Evolutionary conservation across 2,113 vertebrate species (phyloP), one percentile per base, ranked within the genome.

Genomic region (Hypocryptadius cinnamomeus): DNA sequence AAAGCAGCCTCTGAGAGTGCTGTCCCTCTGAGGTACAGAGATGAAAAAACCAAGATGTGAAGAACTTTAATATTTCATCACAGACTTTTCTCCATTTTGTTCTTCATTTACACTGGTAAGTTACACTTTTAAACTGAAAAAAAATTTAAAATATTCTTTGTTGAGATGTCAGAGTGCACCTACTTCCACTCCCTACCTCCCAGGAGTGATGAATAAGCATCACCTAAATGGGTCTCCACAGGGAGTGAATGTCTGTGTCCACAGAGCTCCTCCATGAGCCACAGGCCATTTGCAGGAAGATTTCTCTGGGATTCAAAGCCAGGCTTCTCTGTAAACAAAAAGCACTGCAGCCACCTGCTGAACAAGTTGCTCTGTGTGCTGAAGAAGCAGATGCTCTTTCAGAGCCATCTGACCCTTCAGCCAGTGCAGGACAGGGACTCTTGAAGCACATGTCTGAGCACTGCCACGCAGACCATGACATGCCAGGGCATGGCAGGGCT

Each of bases 61-160:
- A 80, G 37, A 40, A 22, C 15, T 57, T 93, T 33, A 56, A 82
- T 56, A 72, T 89, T 86, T 90, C 42, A 72, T 77, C 87, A 94
- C 69, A 87, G 92, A 4, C 66, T 77, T 87, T 42, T 74, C 35
- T 91, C 66, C 48, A 2, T 63, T 94, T 94, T 94, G 89, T 73
- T 89, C 85, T 90, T 91, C 68, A 35, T 89, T 96, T 87, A 83
- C 64, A 48, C 89, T 78, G 64, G 79, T 51, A 57, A 88, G 79
- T 35, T 69, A 71, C 21, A 3, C 20, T 87, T 89, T 47, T 53
- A 91, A 63, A 40, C 8, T 13, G 35, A 4, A 13, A 4, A 9
- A 14, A 28, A 18, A 31, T 13, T 14, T 6, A 5, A 33, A 27
- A 13, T 33, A 13, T 47, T 80, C 61, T 45, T 42, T 47, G 23